Evolutionary conservation across 1,140 invertebrate genomes (phyloP), one percentile per base, ranked within the genome.

Genomic region (Chrysopa pallens): DNA sequence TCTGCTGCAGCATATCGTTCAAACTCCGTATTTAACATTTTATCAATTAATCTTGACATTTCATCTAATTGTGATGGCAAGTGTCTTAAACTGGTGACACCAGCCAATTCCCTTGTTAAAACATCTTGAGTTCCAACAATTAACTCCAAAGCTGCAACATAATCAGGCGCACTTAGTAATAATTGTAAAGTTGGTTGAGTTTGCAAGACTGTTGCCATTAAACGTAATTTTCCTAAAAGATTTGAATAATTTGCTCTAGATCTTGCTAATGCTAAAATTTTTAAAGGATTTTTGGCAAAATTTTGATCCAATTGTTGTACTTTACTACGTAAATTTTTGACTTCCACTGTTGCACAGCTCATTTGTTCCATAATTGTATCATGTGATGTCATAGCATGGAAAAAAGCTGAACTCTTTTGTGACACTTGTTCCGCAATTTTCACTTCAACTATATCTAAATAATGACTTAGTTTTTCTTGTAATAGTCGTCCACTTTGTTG

Each of bases 91-190:
- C 91, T 89, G 54, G 89, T 84, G 38, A 96, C 75, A 23, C 90
- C 91, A 44, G 81, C 78, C 38, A 98, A 66, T 60, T 95, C 89
- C 50, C 85, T 80, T 5, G 74, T 69, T 9, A 98, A 66, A 45
- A 98, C 84, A 64, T 96, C 92, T 68, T 97, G 91, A 1, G 94
- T 95, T 2, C 90, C 93, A 43, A 85, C 76, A 49, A 99, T 98
- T 37, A 98, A 73, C 67, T 98, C 95, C 35, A 98, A 66, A 1
- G 95, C 94, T 27, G 90, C 92, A 29, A 95, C 91, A 72, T 94
- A 98, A 64, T 99, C 94, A 47, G 88, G 90, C 6, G 88, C 92
- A 42, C 91, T 91, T 12, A 99, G 67, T 8, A 98, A 66, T 36
- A 92, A 68, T 59, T 98, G 93, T 53, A 99, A 86, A 56, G 90